Conservation (phyloP, 2,113 vertebrate species). For the Xyliphius kryptos region DNA sequence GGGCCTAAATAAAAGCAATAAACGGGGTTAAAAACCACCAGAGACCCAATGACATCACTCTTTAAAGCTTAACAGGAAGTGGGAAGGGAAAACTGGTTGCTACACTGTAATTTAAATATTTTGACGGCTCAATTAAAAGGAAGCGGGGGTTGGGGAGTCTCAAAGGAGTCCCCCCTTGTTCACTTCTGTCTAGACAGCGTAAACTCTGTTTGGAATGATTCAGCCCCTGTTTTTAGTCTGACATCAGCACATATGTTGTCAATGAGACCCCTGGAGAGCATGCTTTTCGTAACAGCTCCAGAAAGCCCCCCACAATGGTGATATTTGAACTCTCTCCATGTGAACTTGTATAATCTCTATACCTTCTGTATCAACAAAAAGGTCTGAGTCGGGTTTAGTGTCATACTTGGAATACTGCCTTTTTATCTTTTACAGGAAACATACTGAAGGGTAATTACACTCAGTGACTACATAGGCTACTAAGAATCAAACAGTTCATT, state of each 20-base stretch:
- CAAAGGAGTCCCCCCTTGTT: constrained; percentile 38
- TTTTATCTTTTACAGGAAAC: constrained; percentile 45
- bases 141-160: constrained; percentile 40
- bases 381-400: constrained; percentile 22
- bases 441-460: constrained; percentile 48
- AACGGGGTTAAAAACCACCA: constrained; percentile 14
- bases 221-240: constrained; percentile 29
- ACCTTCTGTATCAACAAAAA: constrained; percentile 66
- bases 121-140: constrained; percentile 63
- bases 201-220: constrained; percentile 64
- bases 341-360: constrained; percentile 45
- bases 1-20: constrained; percentile 65
- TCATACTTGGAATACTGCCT: too few relatives aligned
- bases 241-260: constrained; percentile 68
- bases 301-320: constrained; percentile 43
- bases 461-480: neutral
- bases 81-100: constrained; percentile 42
- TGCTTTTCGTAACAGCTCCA: constrained; percentile 54
- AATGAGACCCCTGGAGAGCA: constrained; percentile 65
- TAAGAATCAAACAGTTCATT: neutral
- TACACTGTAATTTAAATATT: constrained; percentile 57
- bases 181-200: constrained; percentile 66
- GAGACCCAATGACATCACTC: constrained; percentile 48
- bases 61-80: constrained; percentile 46
- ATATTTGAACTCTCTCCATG: constrained; percentile 61